These are phyloP conservation scores for Brachycybe producta DNA, from an alignment of 2,888 invertebrate genomes.

Conservation along the genomic window DNA sequence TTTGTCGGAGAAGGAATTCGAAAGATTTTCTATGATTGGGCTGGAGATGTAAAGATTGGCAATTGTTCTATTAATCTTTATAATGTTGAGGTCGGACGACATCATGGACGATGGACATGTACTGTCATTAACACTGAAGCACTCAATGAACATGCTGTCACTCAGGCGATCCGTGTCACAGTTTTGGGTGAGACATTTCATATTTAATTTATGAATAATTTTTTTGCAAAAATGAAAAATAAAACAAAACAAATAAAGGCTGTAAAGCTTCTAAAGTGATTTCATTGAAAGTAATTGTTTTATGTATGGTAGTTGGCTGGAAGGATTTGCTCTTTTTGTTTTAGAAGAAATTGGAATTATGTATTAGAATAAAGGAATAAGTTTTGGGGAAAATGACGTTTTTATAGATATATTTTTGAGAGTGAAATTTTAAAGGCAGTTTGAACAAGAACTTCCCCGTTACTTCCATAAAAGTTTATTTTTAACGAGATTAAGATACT, in stretches of 20 bases:
- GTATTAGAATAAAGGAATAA: too few relatives aligned
- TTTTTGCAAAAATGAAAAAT: too few relatives aligned
- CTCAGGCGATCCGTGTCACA: conserved; percentile 4
- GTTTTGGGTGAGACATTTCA: conserved; percentile 1
- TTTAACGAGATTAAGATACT: too few relatives aligned
- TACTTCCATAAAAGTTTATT: too few relatives aligned
- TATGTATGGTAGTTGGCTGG: too few relatives aligned
- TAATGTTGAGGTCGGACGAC: conserved; percentile 9
- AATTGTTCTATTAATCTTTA: conserved; percentile 13
- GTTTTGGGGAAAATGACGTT: too few relatives aligned
- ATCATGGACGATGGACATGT: conserved; percentile 13
- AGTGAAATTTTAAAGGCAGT: too few relatives aligned
- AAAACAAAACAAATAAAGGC: too few relatives aligned
- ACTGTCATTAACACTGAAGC: conserved; percentile 9
- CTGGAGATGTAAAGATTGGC: conserved; percentile 4
- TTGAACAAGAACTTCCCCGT: too few relatives aligned
- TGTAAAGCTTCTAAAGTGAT: background rate
- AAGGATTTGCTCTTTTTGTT: too few relatives aligned
- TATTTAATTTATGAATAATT: background rate
- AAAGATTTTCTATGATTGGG: conserved; percentile 10
- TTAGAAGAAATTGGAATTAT: too few relatives aligned
- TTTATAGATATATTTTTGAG: too few relatives aligned
- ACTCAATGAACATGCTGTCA: conserved; percentile 4
- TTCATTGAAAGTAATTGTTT: background rate
- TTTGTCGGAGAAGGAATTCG: conserved; percentile 11